A percentile compares a stretch with the other conserved stretches of the same genome.
Conservation (phyloP, 2,797 vertebrate species). For the Psittacula derbiana region DNA sequence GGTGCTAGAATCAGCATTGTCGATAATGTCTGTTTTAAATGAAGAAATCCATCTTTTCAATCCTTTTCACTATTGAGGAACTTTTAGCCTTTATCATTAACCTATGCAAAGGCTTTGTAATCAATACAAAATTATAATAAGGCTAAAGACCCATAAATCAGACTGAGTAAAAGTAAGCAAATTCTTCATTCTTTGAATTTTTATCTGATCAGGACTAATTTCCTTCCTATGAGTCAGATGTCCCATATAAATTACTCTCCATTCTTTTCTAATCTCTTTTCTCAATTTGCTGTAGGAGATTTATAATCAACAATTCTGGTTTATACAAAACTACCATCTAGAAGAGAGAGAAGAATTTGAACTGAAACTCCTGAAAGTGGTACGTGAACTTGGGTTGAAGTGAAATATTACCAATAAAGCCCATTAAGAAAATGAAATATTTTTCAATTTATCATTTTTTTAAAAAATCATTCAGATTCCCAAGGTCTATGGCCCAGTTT, state of each 20-base stretch:
- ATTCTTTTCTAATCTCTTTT: background rate
- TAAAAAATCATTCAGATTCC: background rate
- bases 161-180: background rate
- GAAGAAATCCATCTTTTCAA: constrained; percentile 39
- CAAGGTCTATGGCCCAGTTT: background rate
- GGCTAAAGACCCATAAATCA: constrained; percentile 2
- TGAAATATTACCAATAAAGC: background rate
- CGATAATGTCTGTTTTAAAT: constrained; percentile 14
- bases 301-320: background rate
- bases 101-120: constrained; percentile 11
- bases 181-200: constrained; percentile 40
- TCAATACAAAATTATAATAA: constrained; percentile 45
- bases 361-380: background rate
- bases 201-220: background rate
- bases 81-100: constrained; percentile 40
- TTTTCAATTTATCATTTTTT: background rate
- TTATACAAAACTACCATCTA: background rate
- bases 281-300: background rate
- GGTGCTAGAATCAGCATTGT: background rate
- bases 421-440: background rate
- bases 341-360: background rate
- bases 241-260: background rate
- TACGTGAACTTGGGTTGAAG: background rate
- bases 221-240: background rate
- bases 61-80: background rate